These are phyloP conservation scores for Macaria notata DNA, from an alignment of 2,888 invertebrate species.

Conservation along the genomic window DNA sequence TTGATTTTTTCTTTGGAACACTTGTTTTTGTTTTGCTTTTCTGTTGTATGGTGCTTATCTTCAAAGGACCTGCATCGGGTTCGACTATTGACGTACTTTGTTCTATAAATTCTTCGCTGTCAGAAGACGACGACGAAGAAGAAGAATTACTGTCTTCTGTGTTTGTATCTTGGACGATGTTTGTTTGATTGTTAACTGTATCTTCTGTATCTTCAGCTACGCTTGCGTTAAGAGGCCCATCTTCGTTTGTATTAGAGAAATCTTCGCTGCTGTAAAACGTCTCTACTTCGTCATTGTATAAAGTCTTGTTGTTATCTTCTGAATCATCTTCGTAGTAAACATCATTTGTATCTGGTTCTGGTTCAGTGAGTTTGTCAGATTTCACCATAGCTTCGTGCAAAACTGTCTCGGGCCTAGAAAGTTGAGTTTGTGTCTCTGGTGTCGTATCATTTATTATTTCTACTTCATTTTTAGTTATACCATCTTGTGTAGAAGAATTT, in stretches of 20 bases:
- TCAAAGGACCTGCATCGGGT: not conserved
- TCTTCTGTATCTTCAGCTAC: not conserved
- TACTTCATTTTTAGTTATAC: too few species aligned
- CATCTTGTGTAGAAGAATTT: too few species aligned
- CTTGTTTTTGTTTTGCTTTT: conserved; percentile 9
- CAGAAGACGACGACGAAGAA: too few species aligned
- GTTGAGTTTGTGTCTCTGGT: too few species aligned
- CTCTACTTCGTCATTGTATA: conserved; percentile 7
- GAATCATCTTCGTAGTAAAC: conserved; percentile 1
- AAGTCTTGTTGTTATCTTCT: too few species aligned
- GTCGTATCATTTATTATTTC: too few species aligned
- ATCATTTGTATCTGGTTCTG: conserved; percentile 1
- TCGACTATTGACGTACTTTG: not conserved
- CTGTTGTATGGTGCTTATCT: not conserved
- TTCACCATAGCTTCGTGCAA: not conserved
- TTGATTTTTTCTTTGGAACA: conserved; percentile 3
- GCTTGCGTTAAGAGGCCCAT: not conserved
- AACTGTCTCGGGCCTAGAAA: too few species aligned
- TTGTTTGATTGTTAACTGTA: too few species aligned
- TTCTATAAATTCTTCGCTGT: not conserved
- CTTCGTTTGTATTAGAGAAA: not conserved
- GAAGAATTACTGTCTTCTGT: too few species aligned
- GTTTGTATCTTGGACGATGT: too few species aligned
- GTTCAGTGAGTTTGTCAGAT: conserved; percentile 10
- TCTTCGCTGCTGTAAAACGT: not conserved